phyloP scores from a whole-genome alignment of 2,888 invertebrate species.

The Scaptomyza polygonia region DNA sequence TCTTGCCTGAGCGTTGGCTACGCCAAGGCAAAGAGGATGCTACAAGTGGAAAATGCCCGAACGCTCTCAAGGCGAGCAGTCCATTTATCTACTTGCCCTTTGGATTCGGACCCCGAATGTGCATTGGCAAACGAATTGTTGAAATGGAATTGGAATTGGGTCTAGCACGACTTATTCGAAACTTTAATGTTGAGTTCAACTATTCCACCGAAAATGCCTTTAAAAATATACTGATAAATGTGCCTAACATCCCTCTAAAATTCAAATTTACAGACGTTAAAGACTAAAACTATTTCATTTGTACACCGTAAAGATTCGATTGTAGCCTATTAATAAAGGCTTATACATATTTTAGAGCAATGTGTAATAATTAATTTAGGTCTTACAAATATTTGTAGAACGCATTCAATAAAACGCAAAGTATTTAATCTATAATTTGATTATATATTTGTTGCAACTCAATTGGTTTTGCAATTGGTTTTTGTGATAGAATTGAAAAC shows the following conservation, averaged over 20 bases:
- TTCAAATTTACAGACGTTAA: slow-evolving; percentile 81
- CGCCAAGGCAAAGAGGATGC: slow-evolving; percentile 36
- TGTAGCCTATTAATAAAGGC: neutral
- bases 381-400: too few relatives aligned
- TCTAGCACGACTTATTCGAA: slow-evolving; percentile 82
- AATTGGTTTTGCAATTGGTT: too few relatives aligned
- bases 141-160: slow-evolving; percentile 89
- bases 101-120: slow-evolving; percentile 89
- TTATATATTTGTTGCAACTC: neutral
- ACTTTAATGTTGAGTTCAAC: slow-evolving; percentile 78
- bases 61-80: slow-evolving; percentile 85
- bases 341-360: neutral
- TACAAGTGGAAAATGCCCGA: slow-evolving; percentile 87
- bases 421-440: neutral
- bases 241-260: slow-evolving; percentile 82
- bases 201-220: slow-evolving; percentile 77
- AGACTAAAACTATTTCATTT: slow-evolving; percentile 22
- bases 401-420: neutral
- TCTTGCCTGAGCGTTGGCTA: slow-evolving; percentile 91
- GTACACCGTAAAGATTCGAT: neutral
- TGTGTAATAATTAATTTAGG: neutral
- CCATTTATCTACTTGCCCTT: slow-evolving; percentile 86
- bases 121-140: slow-evolving; percentile 90
- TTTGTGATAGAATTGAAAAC: too few relatives aligned
- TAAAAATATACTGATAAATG: slow-evolving; percentile 75